Evolutionary conservation across 1,140 invertebrate genomes (phyloP), one percentile per base, ranked within the genome.

Genomic region (Penaeus vannamei): DNA sequence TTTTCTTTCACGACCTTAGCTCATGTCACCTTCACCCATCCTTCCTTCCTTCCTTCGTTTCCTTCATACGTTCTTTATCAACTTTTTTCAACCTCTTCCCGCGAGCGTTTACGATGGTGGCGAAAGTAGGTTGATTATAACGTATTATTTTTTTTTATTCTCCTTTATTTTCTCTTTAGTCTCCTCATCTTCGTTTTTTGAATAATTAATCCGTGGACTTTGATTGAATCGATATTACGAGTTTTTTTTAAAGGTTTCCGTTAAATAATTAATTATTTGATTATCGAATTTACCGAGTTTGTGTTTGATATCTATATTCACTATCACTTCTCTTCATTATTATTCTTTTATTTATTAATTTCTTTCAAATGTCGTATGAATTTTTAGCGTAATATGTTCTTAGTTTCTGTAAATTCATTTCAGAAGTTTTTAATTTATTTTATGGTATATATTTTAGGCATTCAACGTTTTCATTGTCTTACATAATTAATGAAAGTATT

Each of bases 1-100:
- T 86, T 60, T 84, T 61, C 77, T 53, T 90, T 23, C 66, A 32
- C 85, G 32, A 64, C 60, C 32, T 80, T 36, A 23, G 19, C 26
- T 32, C 59, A 53, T 80, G n/a, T 26, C 19, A 19, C 76, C 1
- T 42, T 59, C 20, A 19, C 85, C n/a, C 23, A 42, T 23, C 53
- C 85, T 61, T 42, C 46, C 23, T 72, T 77, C 77, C 42, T 59
- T 32, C 17, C 32, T 82, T 59, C 26, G 20, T 86, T 32, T 76
- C 46, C n/a, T 64, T 53, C 84, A n/a, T n/a, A 36, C 32, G 64
- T 61, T 22, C 42, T 60, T 22, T 84, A 23, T 66, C 26, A 23
- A 4, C 14, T 66, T 26, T 66, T 26, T 23, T 7, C 26, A 26
- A 12, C 26, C 36, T 42, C 36, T 2, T 42, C 8, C 36, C 36